A percentile compares a stretch with the other conserved stretches of the same genome.
phyloP scores from a whole-genome alignment of 2,113 vertebrate genomes.

The Synchiropus splendidus region DNA sequence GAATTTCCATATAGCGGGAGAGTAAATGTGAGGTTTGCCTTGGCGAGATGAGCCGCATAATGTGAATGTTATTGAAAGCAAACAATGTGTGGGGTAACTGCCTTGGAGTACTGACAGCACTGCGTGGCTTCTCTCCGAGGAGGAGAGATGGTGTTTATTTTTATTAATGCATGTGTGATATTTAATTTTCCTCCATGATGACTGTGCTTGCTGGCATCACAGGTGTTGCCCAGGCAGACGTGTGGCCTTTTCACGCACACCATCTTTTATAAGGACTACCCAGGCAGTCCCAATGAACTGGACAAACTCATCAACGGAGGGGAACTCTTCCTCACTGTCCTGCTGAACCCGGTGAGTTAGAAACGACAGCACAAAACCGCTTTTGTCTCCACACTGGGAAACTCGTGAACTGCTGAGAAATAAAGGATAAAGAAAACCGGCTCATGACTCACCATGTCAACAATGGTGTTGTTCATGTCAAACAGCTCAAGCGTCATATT shows the following conservation, averaged over 20 bases:
- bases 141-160: conserved; percentile 20
- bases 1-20: conserved; percentile 63
- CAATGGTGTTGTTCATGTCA: neutral
- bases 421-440: conserved; percentile 22
- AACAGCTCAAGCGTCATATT: too few species aligned
- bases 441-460: conserved; percentile 16
- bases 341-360: conserved; percentile 88
- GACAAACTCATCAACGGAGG: conserved; percentile 96
- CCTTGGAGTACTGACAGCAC: conserved; percentile 36
- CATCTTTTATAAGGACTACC: conserved; percentile 97
- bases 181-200: conserved; percentile 1
- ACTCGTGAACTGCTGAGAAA: conserved; percentile 7
- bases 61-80: conserved; percentile 61
- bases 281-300: conserved; percentile 86
- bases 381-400: conserved; percentile 20
- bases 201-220: conserved; percentile 9
- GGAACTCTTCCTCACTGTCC: conserved; percentile 92
- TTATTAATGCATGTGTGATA: neutral
- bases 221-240: conserved; percentile 94
- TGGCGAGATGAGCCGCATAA: conserved; percentile 59
- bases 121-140: conserved; percentile 13
- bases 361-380: conserved; percentile 4
- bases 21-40: conserved; percentile 60
- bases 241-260: conserved; percentile 97
- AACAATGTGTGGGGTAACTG: conserved; percentile 50